A percentile compares a stretch with the other conserved stretches of the same genome.
These are phyloP conservation scores for Ischnus inquisitorius DNA, from an alignment of 2,888 invertebrate species.

Conservation along the genomic window DNA sequence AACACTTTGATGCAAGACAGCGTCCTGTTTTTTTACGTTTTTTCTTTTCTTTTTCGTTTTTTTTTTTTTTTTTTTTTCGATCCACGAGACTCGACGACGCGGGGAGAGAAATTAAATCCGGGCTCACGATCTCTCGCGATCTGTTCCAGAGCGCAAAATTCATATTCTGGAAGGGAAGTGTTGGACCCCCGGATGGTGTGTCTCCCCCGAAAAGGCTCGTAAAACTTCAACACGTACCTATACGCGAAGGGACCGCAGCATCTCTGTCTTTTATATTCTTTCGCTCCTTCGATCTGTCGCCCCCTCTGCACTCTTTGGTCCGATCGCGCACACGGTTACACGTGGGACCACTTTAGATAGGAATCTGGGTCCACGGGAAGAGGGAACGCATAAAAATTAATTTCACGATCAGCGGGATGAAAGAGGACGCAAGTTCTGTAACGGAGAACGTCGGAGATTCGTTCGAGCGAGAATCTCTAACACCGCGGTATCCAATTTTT, in stretches of 20 bases:
- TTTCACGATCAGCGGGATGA: constrained; percentile 64
- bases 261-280: constrained; percentile 50
- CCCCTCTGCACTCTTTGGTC: not conserved
- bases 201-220: constrained; percentile 56
- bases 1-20: constrained; percentile 42
- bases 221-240: constrained; percentile 63
- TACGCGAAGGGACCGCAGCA: constrained; percentile 35
- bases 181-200: constrained; percentile 19
- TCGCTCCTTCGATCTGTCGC: constrained; percentile 31
- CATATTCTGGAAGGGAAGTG: constrained; percentile 41
- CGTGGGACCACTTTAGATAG: constrained; percentile 72
- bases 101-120: constrained; percentile 35
- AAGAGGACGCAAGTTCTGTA: constrained; percentile 36
- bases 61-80: constrained; percentile 18
- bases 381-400: constrained; percentile 71
- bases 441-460: constrained; percentile 4
- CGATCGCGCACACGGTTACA: constrained; percentile 57
- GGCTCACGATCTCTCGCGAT: constrained; percentile 37
- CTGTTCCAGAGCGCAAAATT: constrained; percentile 16
- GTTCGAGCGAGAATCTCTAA: not conserved
- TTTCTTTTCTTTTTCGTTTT: constrained; percentile 4
- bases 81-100: not conserved
- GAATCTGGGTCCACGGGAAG: constrained; percentile 66
- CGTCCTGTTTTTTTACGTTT: not conserved
- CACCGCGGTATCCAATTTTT: constrained; percentile 5